Evolutionary conservation across 2,888 invertebrate species (phyloP), one percentile per base, ranked within the genome.

Genomic region (Girardia tigrina): DNA sequence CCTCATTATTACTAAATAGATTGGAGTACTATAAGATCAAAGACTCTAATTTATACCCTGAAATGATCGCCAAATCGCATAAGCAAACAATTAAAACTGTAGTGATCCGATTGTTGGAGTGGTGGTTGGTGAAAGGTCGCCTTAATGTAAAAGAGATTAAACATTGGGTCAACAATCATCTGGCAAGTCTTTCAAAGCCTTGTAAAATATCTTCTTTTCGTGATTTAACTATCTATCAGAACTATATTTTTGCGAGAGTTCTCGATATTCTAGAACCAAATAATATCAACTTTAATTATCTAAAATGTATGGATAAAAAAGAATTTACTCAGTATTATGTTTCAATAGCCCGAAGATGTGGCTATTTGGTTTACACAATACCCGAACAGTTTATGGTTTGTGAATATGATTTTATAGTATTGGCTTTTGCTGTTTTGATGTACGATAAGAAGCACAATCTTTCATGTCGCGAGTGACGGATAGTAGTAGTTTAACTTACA

Each of bases 211-310:
- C 56, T 20, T 56, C 56, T 4, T 56, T 56, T n/a, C 56, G 56
- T 56, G 56, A 56, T 56, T 20, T 56, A 6, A 56, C n/a, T 20
- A 56, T 56, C 56, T 56, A 56, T 56, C 4, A n/a, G n/a, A 4
- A 56, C 6, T 56, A 56, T n/a, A 23, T 56, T 12, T 56, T 56
- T 56, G 4, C 56, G 4, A 8, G n/a, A 4, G 23, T 56, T 56
- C 56, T 56, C 23, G 56, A 56, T 56, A 56, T 56, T 56, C 23
- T 56, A 56, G 56, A 56, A 56, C 56, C 56, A 16, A 56, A 56
- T 20, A 56, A 56, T 56, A 16, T 56, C n/a, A 56, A 56, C 23
- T 56, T 56, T n/a, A n/a, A 56, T n/a, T 56, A 56, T 56, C n/a
- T 56, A 8, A 56, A 56, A 8, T 56, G 56, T 56, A 56, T 56